Conservation (phyloP, 1,140 invertebrate genomes). For the Leptinotarsa lineolata region DNA sequence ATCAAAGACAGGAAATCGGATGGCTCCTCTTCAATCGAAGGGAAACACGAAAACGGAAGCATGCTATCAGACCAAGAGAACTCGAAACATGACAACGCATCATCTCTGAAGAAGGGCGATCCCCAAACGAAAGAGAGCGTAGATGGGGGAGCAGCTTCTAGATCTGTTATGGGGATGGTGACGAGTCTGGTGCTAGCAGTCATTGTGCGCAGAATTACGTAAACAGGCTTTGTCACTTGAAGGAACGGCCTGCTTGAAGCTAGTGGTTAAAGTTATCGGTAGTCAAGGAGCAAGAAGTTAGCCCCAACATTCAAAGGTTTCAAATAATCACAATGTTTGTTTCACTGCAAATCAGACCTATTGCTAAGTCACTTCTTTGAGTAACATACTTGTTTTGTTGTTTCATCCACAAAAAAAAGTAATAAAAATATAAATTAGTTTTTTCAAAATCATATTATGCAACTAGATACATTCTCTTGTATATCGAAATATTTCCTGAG, state of each 20-base stretch:
- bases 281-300: not conserved
- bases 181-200: slow-evolving; percentile 8
- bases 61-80: slow-evolving; percentile 45
- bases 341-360: too few relatives aligned
- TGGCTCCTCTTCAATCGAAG: slow-evolving; percentile 36
- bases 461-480: too few relatives aligned
- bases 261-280: not conserved
- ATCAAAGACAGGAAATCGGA: slow-evolving; percentile 23
- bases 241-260: not conserved
- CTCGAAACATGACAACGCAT: slow-evolving; percentile 31
- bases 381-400: too few relatives aligned
- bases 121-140: slow-evolving; percentile 19
- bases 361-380: too few relatives aligned
- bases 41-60: slow-evolving; percentile 31
- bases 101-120: slow-evolving; percentile 43
- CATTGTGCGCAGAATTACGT: slow-evolving; percentile 14
- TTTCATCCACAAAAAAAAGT: too few relatives aligned
- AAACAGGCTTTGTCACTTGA: not conserved
- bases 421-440: too few relatives aligned
- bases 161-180: not conserved
- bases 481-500: too few relatives aligned
- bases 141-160: not conserved
- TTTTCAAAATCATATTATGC: too few relatives aligned
- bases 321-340: too few relatives aligned
- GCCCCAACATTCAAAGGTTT: not conserved